phyloP scores from a whole-genome alignment of 2,888 invertebrate species.

The Andrena trimmerana region DNA sequence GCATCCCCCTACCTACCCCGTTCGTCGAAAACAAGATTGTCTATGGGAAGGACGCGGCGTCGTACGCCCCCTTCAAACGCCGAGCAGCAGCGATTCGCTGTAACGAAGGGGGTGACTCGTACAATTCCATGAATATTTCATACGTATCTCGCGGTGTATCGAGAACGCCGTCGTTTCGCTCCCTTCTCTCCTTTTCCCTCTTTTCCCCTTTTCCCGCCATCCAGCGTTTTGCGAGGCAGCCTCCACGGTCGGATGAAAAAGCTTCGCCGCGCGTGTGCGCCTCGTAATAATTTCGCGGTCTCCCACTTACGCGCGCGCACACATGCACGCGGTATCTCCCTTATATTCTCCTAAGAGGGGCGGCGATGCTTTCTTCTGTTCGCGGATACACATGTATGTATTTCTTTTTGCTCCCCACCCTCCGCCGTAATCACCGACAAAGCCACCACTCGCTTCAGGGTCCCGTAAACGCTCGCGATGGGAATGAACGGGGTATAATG shows the following conservation, averaged over 20 bases:
- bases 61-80: slow-evolving; percentile 20
- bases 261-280: slow-evolving; percentile 11
- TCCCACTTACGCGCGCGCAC: slow-evolving; percentile 9
- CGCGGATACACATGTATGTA: background rate
- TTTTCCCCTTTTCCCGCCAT: background rate
- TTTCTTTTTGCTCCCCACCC: no score
- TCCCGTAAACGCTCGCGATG: slow-evolving; percentile 20
- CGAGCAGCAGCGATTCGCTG: slow-evolving; percentile 38
- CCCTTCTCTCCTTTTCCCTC: no score
- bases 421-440: slow-evolving; percentile 24
- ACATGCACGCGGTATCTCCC: slow-evolving; percentile 15
- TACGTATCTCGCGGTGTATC: slow-evolving; percentile 57
- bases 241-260: slow-evolving; percentile 32
- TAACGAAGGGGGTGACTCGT: slow-evolving; percentile 52
- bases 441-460: background rate
- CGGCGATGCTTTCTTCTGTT: slow-evolving; percentile 1
- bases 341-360: slow-evolving; percentile 7
- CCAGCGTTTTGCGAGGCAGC: slow-evolving; percentile 14
- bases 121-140: slow-evolving; percentile 63
- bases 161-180: slow-evolving; percentile 32
- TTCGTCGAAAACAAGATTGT: slow-evolving; percentile 50
- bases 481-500: slow-evolving; percentile 44
- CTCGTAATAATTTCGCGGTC: slow-evolving; percentile 39
- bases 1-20: slow-evolving; percentile 35
- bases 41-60: slow-evolving; percentile 24